Base-by-base conservation (phyloP, 2,888 invertebrate species). In the Lymantria monacha region DNA sequence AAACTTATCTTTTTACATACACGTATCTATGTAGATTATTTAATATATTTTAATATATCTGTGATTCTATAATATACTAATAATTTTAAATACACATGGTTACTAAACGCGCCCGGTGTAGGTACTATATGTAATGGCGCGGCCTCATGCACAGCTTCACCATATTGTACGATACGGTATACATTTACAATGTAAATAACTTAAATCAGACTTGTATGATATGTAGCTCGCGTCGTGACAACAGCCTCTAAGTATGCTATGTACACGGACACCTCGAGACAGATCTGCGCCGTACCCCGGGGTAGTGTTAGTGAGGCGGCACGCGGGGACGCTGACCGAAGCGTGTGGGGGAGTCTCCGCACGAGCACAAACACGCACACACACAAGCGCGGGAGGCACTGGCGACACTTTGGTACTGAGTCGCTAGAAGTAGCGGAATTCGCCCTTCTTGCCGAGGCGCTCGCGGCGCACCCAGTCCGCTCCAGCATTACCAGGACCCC, bases 371-470 rank as follows among this genome's bases (percentile, higher is more conserved):
- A 52, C 48, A 53, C 49, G 49, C 53, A 46, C 46, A 53, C 46
- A 46, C 49, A 53, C 44, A 53, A 49, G 47, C 53, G 36, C 38
- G 42, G 46, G 46, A 46, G 52, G 48, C 36, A 44, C 46, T 43
- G 30, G 37, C 41, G 44, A 43, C 43, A 57, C 51, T 51, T 51
- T 51, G 51, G 51, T 51, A 42, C 40, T 22, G 22, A 22, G 22
- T 5, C 22, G 76, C 93, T 94, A 97, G 92, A 97, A 97, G 92
- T 97, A 97, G 87, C 97, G 94, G 90, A 97, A 97, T 93, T 97
- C 97, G 87, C 97, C 97, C 94, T 97, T 97, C 93, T 97, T 97
- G 92, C 97, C 97, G 81, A 96, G 94, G 68, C 97, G 93, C 83
- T 97, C 96, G 81, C 96, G 95, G 73, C 96, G 95, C 70, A 97